Evolutionary conservation across 2,888 invertebrate genomes (phyloP).

Genomic region (Ischnus inquisitorius): DNA sequence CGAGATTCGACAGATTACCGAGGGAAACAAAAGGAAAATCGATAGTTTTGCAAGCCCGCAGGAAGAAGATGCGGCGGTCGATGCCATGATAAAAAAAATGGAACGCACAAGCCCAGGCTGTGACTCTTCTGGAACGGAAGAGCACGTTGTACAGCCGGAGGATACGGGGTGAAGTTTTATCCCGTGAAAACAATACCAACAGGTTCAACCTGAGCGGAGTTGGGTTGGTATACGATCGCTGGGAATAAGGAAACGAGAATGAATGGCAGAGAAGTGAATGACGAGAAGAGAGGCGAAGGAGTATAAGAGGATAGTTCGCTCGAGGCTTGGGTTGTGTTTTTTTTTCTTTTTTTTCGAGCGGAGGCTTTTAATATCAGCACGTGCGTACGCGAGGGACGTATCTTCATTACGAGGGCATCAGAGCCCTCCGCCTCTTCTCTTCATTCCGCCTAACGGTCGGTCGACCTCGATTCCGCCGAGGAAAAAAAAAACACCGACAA

Average conservation of each 20-base stretch:
- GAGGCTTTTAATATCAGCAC: slow-evolving; percentile 52
- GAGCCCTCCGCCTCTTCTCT: slow-evolving; percentile 18
- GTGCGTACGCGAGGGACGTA: slow-evolving; percentile 28
- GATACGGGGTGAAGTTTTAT: not conserved
- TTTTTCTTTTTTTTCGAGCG: not conserved
- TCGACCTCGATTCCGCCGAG: slow-evolving; percentile 42
- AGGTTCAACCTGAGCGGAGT: slow-evolving; percentile 3
- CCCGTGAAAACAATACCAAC: slow-evolving; percentile 19
- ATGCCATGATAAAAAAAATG: too few species aligned
- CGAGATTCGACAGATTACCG: not conserved
- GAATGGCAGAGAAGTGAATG: slow-evolving; percentile 4
- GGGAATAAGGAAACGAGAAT: slow-evolving; percentile 19
- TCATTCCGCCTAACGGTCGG: slow-evolving; percentile 32
- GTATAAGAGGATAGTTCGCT: slow-evolving; percentile 11
- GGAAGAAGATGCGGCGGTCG: too few species aligned
- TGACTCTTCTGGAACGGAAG: not conserved
- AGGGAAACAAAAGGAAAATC: not conserved
- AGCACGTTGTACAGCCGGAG: not conserved
- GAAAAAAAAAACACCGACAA: slow-evolving; percentile 18
- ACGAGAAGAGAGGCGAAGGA: slow-evolving; percentile 26
- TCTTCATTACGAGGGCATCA: slow-evolving; percentile 50
- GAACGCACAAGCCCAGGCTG: not conserved
- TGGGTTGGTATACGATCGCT: not conserved
- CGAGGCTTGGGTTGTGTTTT: not conserved
- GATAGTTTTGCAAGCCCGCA: too few species aligned